Percentiles rank a stretch among this genome's conserved stretches.
phyloP scores from a whole-genome alignment of 2,888 invertebrate genomes.

The Metacarcinus magister region DNA sequence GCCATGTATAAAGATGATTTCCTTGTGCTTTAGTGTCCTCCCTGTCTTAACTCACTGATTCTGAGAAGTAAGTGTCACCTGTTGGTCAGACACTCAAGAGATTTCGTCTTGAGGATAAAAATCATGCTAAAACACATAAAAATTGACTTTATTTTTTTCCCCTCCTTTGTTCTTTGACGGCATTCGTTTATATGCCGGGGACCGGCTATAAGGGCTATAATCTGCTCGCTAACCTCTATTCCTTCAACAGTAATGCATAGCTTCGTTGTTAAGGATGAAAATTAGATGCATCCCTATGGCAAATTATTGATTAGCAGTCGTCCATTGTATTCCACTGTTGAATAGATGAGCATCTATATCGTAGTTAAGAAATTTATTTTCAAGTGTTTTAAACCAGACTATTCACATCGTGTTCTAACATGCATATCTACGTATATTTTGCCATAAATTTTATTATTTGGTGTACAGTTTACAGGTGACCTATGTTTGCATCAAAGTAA shows the following conservation, averaged over 20 bases:
- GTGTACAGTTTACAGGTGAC: no score
- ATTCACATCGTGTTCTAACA: neutral
- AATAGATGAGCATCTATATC: constrained; percentile 38
- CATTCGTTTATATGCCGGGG: neutral
- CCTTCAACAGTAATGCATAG: neutral
- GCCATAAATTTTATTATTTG: no score
- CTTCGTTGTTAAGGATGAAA: neutral
- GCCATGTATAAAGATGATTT: constrained; percentile 82
- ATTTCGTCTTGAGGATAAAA: neutral
- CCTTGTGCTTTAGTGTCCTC: constrained; percentile 72
- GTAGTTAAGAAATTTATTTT: neutral
- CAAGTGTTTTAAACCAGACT: neutral
- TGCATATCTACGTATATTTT: no score
- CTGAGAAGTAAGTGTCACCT: constrained; percentile 66
- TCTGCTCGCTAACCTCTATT: neutral
- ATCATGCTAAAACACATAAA: neutral
- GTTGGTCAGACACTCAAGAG: constrained; percentile 63
- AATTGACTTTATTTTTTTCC: neutral
- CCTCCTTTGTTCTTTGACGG: constrained; percentile 27
- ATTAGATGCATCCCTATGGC: neutral
- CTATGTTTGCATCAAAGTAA: neutral
- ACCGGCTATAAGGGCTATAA: neutral
- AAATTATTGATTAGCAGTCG: constrained; percentile 20
- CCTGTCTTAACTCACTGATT: constrained; percentile 59
- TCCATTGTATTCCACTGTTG: constrained; percentile 41